phyloP scores from a whole-genome alignment of 2,797 vertebrate species.

The Pterois miles region DNA sequence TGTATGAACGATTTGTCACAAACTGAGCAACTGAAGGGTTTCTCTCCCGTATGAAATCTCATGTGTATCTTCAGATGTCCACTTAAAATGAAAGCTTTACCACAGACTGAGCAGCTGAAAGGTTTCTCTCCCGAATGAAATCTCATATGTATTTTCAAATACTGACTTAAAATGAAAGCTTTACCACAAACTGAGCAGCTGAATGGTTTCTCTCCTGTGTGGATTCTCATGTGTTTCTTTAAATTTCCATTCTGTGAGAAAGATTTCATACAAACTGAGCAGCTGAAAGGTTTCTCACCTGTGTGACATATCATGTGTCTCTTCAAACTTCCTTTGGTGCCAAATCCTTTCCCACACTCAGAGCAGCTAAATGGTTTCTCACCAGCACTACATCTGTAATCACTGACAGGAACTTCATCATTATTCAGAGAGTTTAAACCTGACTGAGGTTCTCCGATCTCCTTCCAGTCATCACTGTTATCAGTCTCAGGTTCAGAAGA shows the following conservation, averaged over 20 bases:
- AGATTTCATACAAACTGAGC: neutral
- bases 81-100: neutral
- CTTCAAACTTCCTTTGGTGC: neutral
- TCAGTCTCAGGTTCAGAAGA: too few relatives aligned
- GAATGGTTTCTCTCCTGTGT: neutral
- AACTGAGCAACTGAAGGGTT: neutral
- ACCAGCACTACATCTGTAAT: too few relatives aligned
- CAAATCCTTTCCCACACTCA: neutral
- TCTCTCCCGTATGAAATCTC: neutral
- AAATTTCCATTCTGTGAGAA: neutral
- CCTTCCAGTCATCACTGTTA: too few relatives aligned
- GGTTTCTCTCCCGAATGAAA: conserved; percentile 10
- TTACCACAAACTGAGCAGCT: neutral
- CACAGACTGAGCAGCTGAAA: conserved; percentile 2
- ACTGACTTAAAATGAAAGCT: too few relatives aligned
- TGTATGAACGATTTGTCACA: neutral
- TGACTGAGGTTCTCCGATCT: too few relatives aligned
- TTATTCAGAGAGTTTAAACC: too few relatives aligned
- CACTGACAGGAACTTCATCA: too few relatives aligned
- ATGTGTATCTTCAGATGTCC: neutral
- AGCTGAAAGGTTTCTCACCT: neutral
- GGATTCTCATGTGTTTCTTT: too few relatives aligned
- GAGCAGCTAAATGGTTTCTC: neutral
- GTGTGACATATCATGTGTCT: neutral
- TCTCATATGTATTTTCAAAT: neutral